phyloP scores from a whole-genome alignment of 2,797 vertebrate genomes.

The Schizopygopsis pylzovi region DNA sequence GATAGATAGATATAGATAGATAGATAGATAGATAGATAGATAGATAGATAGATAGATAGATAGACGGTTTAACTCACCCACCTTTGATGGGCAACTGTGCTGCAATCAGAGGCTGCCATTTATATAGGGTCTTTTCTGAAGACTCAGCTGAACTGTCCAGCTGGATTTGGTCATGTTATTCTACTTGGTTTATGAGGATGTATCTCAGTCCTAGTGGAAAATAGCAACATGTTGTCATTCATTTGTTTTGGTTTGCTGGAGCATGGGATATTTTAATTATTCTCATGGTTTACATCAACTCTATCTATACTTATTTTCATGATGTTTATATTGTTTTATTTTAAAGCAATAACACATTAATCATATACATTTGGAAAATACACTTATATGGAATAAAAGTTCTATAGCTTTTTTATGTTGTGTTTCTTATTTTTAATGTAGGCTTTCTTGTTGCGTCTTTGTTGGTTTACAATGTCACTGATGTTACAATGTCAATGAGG shows the following conservation, averaged over 20 bases:
- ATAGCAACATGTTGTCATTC: too few relatives aligned
- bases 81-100: background rate
- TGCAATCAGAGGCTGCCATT: background rate
- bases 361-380: background rate
- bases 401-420: background rate
- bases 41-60: too few relatives aligned
- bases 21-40: too few relatives aligned
- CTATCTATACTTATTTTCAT: background rate
- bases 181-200: background rate
- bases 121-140: slow-evolving; percentile 7
- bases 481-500: too few relatives aligned
- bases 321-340: background rate
- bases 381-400: background rate
- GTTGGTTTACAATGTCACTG: too few relatives aligned
- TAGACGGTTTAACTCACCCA: background rate
- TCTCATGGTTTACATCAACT: too few relatives aligned
- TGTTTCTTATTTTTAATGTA: too few relatives aligned
- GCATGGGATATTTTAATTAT: too few relatives aligned
- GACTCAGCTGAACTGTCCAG: background rate
- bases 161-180: slow-evolving; percentile 7
- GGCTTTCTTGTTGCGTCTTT: too few relatives aligned
- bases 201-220: too few relatives aligned
- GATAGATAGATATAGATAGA: too few relatives aligned
- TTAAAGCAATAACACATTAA: background rate
- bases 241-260: too few relatives aligned